Base-by-base conservation (phyloP, 2,888 invertebrate species). In the Troides helena region DNA sequence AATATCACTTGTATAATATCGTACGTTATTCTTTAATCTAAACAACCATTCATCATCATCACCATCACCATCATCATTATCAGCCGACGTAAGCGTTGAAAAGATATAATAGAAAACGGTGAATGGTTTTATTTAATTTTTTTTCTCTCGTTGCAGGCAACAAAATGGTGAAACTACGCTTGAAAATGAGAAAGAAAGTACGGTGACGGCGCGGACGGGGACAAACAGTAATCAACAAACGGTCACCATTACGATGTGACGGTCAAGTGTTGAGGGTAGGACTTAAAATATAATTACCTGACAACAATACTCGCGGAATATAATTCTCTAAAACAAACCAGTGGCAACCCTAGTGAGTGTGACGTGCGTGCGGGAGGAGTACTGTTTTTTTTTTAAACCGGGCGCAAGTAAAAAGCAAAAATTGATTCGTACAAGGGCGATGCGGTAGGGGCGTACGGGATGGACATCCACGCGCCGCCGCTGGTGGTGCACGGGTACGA, bases 391-490 rank as follows among this genome's bases (percentile, higher is more conserved):
- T 68, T 64, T 43, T 30, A 17, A 60, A 62, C n/a, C 39, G n/a
- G 62, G 69, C 66, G 21, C 46, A 61, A 57, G 18, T 69, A 63
- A 69, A 69, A 62, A 68, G 61, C 58, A 57, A 62, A 66, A 59
- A 67, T 72, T 65, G 70, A 72, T 63, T 64, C 67, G 61, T 70
- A 53, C 65, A 67, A 66, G 60, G 72, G 74, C 75, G 74, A 74
- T 74, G 72, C 70, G 53, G 69, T 69, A 70, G 67, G 63, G 69
- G 66, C 72, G 71, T 71, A 77, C 74, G 77, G 75, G 66, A 92
- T 92, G 91, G 92, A 92, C 86, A 83, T 92, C 53, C 92, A 92
- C 85, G 86, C 91, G n/a, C 89, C 90, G 0, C 85, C 86, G 12
- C 73, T 92, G 74, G 89, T 91, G 30, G 92, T 91, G 43, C 92